phyloP scores from a whole-genome alignment of 1,140 invertebrate species.

The Caenorhabditis brenneri region DNA sequence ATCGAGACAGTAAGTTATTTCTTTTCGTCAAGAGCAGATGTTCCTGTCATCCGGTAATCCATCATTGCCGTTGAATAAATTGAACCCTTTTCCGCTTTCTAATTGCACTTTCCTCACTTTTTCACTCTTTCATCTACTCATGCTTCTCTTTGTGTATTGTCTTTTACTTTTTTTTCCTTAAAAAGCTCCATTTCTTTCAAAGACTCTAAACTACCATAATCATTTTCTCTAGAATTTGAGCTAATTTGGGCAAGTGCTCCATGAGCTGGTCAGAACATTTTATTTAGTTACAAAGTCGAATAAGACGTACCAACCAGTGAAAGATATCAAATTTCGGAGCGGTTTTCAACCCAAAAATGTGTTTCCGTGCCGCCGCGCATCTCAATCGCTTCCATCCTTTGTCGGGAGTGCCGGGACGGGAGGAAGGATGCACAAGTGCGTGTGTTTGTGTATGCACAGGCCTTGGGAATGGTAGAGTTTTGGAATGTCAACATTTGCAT shows the following conservation, averaged over 20 bases:
- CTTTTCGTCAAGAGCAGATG: conserved; percentile 14
- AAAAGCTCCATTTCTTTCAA: background rate
- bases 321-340: conserved; percentile 32
- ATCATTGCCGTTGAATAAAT: background rate
- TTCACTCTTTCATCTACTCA: background rate
- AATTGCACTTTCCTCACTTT: conserved; percentile 32
- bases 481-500: conserved; percentile 42
- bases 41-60: conserved; percentile 4
- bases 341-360: conserved; percentile 41
- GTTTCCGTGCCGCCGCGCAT: conserved; percentile 36
- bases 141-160: background rate
- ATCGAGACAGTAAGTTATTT: conserved; percentile 28
- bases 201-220: background rate
- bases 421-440: background rate
- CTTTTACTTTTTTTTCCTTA: background rate
- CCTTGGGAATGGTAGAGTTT: conserved; percentile 42
- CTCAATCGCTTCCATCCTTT: conserved; percentile 41
- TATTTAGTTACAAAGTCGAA: background rate
- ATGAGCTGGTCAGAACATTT: background rate
- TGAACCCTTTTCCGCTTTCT: background rate
- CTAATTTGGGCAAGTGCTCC: no score
- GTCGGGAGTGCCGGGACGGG: conserved; percentile 18
- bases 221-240: no score
- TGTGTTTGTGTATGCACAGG: conserved; percentile 38
- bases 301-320: background rate